Percentiles rank a stretch among this genome's conserved stretches.
Conservation (phyloP, 2,888 invertebrate genomes). For the Didymodactylos carnosus region DNA sequence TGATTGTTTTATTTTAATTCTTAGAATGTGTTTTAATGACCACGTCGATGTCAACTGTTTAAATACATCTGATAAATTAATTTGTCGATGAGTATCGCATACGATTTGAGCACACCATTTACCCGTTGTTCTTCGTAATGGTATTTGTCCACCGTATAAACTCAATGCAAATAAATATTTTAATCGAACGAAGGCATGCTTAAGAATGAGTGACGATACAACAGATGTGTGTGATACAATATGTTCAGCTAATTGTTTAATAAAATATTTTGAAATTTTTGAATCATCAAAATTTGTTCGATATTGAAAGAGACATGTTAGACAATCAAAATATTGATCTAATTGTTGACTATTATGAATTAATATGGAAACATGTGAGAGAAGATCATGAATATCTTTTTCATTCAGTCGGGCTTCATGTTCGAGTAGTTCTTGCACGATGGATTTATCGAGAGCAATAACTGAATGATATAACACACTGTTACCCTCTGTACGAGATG, state of each 20-base stretch:
- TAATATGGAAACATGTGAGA: background rate
- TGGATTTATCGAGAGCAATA: background rate
- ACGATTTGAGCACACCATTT: background rate
- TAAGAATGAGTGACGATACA: background rate
- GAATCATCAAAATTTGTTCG: background rate
- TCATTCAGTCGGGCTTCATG: background rate
- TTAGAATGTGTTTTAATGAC: background rate
- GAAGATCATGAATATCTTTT: background rate
- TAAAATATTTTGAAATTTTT: background rate
- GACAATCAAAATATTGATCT: background rate
- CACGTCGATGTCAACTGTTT: background rate
- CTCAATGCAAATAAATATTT: constrained; percentile 1
- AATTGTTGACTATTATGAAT: background rate
- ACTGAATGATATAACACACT: background rate
- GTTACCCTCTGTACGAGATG: too few relatives aligned
- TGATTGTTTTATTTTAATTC: background rate
- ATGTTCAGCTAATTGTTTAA: background rate
- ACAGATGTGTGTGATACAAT: too few relatives aligned
- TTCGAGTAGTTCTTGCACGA: background rate
- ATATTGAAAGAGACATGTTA: background rate
- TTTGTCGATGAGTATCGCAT: background rate
- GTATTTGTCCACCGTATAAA: background rate
- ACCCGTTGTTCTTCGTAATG: background rate
- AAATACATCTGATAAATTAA: background rate
- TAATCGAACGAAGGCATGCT: too few relatives aligned